A percentile compares a stretch with the other conserved stretches of the same genome.
phyloP scores from a whole-genome alignment of 2,113 vertebrate species.

The Irena cyanogastra region DNA sequence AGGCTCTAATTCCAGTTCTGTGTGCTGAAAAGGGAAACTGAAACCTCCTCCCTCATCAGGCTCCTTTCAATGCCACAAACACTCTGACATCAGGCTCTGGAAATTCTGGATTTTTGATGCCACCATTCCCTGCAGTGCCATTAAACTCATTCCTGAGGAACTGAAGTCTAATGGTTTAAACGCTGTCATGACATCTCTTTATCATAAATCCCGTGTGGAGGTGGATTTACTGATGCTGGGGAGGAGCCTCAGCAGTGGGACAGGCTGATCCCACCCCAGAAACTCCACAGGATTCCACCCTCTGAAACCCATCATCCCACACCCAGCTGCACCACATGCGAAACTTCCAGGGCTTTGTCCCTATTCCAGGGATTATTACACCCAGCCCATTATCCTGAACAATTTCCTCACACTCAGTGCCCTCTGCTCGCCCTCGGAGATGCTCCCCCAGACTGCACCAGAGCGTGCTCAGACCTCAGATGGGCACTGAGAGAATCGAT shows the following conservation, averaged over 20 bases:
- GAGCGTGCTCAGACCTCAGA: background rate
- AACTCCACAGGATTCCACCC: background rate
- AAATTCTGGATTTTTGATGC: background rate
- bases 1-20: background rate
- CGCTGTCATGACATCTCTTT: accelerated
- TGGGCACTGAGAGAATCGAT: background rate
- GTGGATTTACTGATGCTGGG: background rate
- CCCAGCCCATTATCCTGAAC: accelerated
- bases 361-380: accelerated
- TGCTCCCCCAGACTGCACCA: background rate
- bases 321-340: accelerated
- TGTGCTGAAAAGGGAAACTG: background rate
- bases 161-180: accelerated
- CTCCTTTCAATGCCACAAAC: background rate
- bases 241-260: background rate
- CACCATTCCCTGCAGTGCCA: background rate
- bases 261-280: background rate
- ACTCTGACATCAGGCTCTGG: background rate
- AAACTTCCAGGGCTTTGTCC: background rate
- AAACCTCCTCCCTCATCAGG: background rate
- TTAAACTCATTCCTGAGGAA: background rate
- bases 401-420: background rate
- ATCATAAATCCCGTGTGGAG: accelerated
- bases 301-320: accelerated
- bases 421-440: background rate